Evolutionary conservation across 2,113 vertebrate genomes (phyloP), one percentile per base, ranked within the genome.

Genomic region (Perca schrenkii): DNA sequence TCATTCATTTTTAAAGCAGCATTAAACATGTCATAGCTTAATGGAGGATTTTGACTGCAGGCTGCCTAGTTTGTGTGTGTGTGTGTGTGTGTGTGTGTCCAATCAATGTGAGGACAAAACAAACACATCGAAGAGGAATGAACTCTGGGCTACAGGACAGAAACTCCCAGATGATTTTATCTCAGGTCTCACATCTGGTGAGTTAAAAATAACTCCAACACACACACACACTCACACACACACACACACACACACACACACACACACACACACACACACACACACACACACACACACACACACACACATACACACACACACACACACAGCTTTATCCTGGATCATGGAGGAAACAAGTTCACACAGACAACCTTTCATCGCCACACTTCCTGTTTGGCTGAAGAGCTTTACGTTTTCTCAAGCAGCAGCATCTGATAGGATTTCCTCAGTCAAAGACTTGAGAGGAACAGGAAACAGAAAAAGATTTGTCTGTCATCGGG

Each of bases 141-240:
- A 90, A 90, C 84, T 85, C 73, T 8, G 46, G 82, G 87, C 86
- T 84, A 69, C 70, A 78, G 87, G 79, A 93, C 87, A 90, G 77
- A 89, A 90, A 87, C 63, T 82, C 72, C 82, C 83, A 92, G 85
- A 92, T 93, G 90, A 92, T 92, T 88, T 83, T 85, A 93, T 94
- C 93, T 88, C n/a, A 62, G 60, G 68, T 64, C 86, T 64, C 86
- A 93, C 94, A 94, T 94, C 90, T 93, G 93, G 89, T 34, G 74
- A 67, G 91, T 87, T 92, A 93, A 94, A 94, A 93, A 94, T 93
- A 94, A 85, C 85, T 67, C 78, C 67, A 8, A 63, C 34, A 79
- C 47, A 57, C 84, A 68, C 71, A 82, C 36, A 65, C 31, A 25
- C 15, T 43, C 17, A 21, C 79, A 47, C 25, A 56, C 8, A 19